Evolutionary conservation across 2,888 invertebrate genomes (phyloP).

Genomic region (Acronicta psi): DNA sequence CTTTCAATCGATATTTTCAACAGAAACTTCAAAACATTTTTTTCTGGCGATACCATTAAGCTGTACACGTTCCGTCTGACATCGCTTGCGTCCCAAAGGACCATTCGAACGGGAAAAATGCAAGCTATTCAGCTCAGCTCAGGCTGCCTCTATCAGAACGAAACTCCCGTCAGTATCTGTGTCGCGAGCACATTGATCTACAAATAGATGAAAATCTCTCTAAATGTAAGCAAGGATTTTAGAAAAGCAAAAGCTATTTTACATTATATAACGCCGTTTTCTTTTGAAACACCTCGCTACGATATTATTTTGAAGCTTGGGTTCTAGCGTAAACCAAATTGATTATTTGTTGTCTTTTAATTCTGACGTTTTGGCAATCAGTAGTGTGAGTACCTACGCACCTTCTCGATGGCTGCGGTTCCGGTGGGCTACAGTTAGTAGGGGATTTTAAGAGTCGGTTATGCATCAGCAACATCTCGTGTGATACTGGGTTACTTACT

Average conservation of each 20-base stretch:
- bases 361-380: no score
- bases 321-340: no score
- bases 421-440: no score
- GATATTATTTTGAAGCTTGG: no score
- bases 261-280: background rate
- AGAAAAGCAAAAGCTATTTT: no score
- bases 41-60: conserved; percentile 9
- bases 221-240: no score
- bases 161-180: conserved; percentile 20
- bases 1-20: conserved; percentile 5
- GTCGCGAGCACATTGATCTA: conserved; percentile 6
- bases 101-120: conserved; percentile 32
- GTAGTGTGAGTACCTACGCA: no score
- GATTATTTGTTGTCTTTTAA: no score
- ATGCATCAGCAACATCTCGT: no score
- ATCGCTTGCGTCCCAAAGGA: conserved; percentile 30
- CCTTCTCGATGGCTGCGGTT: no score
- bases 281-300: background rate
- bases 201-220: conserved; percentile 15
- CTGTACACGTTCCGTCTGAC: conserved; percentile 19
- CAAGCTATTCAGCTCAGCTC: conserved; percentile 23
- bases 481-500: no score
- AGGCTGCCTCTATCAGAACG: conserved; percentile 2
- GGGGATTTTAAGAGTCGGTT: no score
- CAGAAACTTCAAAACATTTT: conserved; percentile 19